Conservation (phyloP, 2,888 invertebrate genomes). For the Eulithis prunata region DNA sequence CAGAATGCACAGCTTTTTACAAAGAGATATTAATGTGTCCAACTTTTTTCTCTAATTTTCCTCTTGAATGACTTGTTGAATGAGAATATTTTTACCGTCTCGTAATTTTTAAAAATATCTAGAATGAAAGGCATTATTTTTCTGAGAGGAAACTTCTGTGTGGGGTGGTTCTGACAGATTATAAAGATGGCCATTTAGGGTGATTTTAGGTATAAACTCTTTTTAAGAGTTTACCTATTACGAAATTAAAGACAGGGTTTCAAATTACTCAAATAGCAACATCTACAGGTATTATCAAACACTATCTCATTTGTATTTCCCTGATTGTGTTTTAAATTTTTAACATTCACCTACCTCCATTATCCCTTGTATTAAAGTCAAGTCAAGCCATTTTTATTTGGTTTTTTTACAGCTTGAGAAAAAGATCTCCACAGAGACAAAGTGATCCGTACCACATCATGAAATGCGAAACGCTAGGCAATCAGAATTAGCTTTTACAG, state of each 20-base stretch:
- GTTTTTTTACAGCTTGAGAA: no score
- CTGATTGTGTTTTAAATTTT: no score
- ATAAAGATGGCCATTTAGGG: constrained; percentile 1
- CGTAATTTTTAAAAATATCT: constrained; percentile 35
- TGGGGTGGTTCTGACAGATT: constrained; percentile 14
- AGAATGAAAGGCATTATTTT: constrained; percentile 28
- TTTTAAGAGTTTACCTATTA: no score
- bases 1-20: constrained; percentile 32
- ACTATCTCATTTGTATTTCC: no score
- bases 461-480: background rate
- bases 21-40: constrained; percentile 39
- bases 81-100: constrained; percentile 37
- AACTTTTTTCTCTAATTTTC: constrained; percentile 41
- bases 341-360: no score
- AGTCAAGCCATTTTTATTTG: no score
- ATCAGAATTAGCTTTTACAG: constrained; percentile 4
- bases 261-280: no score
- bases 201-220: background rate
- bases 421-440: no score
- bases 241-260: no score
- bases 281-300: no score
- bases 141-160: constrained; percentile 21
- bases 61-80: constrained; percentile 43
- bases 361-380: no score
- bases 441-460: no score